phyloP scores from a whole-genome alignment of 2,113 vertebrate genomes.

The Odocoileus hemionus region DNA sequence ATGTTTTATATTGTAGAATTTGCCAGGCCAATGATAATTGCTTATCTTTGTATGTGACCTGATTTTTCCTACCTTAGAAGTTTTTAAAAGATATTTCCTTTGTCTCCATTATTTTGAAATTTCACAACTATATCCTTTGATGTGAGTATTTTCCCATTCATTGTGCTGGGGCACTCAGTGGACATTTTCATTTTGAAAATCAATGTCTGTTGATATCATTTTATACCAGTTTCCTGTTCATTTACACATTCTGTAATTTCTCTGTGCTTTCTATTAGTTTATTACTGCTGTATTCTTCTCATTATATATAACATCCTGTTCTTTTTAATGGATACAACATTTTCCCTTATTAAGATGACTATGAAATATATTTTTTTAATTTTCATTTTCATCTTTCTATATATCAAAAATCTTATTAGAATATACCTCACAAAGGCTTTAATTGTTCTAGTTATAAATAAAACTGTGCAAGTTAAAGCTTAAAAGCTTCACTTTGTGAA shows the following conservation, averaged over 20 bases:
- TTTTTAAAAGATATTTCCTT: background rate
- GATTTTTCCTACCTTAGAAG: background rate
- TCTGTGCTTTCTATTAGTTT: background rate
- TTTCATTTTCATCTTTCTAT: background rate
- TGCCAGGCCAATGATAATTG: background rate
- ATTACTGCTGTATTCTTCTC: background rate
- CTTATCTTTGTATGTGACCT: background rate
- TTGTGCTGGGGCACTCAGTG: background rate
- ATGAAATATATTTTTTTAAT: background rate
- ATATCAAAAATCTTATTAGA: background rate
- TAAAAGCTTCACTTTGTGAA: slow-evolving; percentile 5
- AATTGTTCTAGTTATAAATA: background rate
- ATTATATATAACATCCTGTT: background rate
- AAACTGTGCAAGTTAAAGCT: background rate
- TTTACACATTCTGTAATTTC: background rate
- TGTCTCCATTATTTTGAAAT: background rate
- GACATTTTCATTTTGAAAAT: background rate
- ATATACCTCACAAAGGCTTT: background rate
- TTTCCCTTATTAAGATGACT: background rate
- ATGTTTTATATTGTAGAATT: background rate
- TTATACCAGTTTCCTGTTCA: background rate
- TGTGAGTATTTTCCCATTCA: background rate
- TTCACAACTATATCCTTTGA: background rate
- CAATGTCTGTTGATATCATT: background rate
- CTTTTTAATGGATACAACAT: background rate